Evolutionary conservation across 2,888 invertebrate genomes (phyloP), one percentile per base, ranked within the genome.

Genomic region (Eretmocerus hayati): DNA sequence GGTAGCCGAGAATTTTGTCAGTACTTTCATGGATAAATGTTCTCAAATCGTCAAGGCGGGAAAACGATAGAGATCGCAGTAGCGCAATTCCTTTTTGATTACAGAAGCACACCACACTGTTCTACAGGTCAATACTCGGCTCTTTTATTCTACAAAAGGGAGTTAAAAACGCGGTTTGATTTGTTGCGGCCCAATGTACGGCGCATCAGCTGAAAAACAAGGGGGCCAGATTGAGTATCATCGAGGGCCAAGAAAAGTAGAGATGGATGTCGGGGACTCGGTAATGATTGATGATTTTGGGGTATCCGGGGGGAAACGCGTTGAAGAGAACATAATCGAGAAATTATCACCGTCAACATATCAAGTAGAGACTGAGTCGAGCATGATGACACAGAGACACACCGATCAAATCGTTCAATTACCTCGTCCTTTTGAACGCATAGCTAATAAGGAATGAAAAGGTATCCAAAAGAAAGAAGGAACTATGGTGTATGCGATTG

Each of bases 1-100:
- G n/a, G 45, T 42, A 18, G 51, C 48, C 4, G 54, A 54, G 20
- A 54, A 51, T 20, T 54, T 51, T 15, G 46, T 54, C 1, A 35
- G 37, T n/a, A 54, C 51, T 2, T 43, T 48, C n/a, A 54, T 51
- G 37, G 35, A 41, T 11, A 51, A 48, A 40, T 40, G 42, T 13
- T 48, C 31, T 15, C 42, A 48, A 36, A 48, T 54, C 4, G 20
- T 53, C 8, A 33, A 45, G 20, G 42, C 16, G 48, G 48, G 11
- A n/a, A 37, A 15, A 22, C 31, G 16, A 5, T 53, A 8, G n/a
- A 22, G 4, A 22, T 4, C 18, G 47, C 53, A 16, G 36, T 50
- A 15, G 23, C 23, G 21, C 39, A 45, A 30, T 50, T 53, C 20
- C 35, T 50, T 15, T 47, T 45, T 18, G 50, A 53, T 41, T 50